Conservation (phyloP, 2,888 invertebrate species). For the Eupithecia tripunctaria region DNA sequence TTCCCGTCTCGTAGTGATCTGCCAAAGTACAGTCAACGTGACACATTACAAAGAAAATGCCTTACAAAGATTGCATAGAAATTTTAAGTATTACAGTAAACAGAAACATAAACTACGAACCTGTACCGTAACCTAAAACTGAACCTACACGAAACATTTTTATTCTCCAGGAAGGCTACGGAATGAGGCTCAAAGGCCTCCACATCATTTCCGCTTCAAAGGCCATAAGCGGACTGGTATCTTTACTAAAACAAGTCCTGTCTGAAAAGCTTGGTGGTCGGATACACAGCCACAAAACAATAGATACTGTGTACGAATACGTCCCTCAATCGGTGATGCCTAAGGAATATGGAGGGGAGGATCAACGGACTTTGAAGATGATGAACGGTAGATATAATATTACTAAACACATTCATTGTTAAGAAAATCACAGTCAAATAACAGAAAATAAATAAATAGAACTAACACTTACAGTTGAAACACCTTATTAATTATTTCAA, state of each 20-base stretch:
- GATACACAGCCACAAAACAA: conserved; percentile 53
- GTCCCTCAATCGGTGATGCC: conserved; percentile 60
- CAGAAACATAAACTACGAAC: background rate
- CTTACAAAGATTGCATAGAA: too few species aligned
- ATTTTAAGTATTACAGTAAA: background rate
- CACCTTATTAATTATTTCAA: too few species aligned
- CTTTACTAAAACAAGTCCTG: conserved; percentile 58
- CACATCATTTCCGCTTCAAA: conserved; percentile 61
- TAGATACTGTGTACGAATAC: conserved; percentile 51
- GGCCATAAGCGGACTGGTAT: conserved; percentile 53
- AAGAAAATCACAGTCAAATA: too few species aligned
- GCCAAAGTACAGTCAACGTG: too few species aligned
- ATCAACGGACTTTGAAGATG: conserved; percentile 46
- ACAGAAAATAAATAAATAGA: too few species aligned
- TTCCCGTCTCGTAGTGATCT: too few species aligned
- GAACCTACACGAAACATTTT: background rate
- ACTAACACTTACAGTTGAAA: too few species aligned
- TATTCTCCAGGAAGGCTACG: conserved; percentile 64
- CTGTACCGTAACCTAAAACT: background rate
- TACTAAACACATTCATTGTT: too few species aligned
- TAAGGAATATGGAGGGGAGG: conserved; percentile 64
- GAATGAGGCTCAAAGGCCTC: conserved; percentile 62
- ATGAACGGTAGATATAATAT: conserved; percentile 47
- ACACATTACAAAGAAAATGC: too few species aligned
- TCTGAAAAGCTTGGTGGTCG: conserved; percentile 58